Evolutionary conservation across 2,113 vertebrate species (phyloP).

Genomic region (Azemiops feae): DNA sequence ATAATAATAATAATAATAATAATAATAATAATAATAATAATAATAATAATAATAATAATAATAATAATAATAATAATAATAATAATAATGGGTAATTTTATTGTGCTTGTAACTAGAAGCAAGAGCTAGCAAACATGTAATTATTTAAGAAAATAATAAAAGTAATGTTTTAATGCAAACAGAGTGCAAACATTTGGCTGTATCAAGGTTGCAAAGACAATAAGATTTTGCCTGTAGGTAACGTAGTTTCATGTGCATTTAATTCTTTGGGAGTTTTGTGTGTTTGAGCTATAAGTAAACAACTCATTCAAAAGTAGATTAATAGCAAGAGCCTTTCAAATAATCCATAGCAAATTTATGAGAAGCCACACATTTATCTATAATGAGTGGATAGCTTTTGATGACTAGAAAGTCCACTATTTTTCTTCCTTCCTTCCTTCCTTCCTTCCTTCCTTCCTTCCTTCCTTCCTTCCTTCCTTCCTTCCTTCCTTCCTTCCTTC

Average conservation of each 20-base stretch:
- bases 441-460: neutral
- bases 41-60: no score
- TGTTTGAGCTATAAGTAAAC: conserved; percentile 40
- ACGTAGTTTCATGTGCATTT: conserved; percentile 1
- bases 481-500: no score
- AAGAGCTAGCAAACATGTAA: conserved; percentile 41
- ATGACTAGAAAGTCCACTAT: neutral
- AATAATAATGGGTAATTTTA: conserved; percentile 33
- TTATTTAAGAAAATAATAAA: conserved; percentile 38
- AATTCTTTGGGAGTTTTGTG: neutral
- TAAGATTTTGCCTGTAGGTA: conserved; percentile 10
- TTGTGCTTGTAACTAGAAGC: conserved; percentile 13
- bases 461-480: neutral
- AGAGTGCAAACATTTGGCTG: neutral
- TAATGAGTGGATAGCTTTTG: neutral
- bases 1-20: no score
- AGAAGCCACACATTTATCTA: neutral
- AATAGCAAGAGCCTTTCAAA: neutral
- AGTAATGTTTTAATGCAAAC: conserved; percentile 25
- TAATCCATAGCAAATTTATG: neutral
- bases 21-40: no score
- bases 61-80: neutral
- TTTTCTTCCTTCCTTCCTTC: neutral
- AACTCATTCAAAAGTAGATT: conserved; percentile 12
- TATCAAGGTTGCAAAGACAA: conserved; percentile 36